Evolutionary conservation across 2,797 vertebrate genomes (phyloP).

Genomic region (Phalloptychus januarius): DNA sequence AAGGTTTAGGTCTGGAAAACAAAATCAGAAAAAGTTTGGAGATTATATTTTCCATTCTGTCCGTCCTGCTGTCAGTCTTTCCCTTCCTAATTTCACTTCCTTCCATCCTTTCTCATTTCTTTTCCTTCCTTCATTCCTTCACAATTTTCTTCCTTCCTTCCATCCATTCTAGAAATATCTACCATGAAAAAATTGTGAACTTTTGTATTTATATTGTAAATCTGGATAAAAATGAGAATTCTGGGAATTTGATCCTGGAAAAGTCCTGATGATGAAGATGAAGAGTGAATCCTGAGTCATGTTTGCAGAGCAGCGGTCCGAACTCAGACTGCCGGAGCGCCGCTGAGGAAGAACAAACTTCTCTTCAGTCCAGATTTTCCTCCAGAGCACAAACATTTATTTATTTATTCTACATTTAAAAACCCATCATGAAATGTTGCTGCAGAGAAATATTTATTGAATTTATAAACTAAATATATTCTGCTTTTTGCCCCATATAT

Average conservation of each 20-base stretch:
- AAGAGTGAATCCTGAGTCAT: not conserved
- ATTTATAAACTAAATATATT: constrained; percentile 40
- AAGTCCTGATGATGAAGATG: not conserved
- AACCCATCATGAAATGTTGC: not conserved
- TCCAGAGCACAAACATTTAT: constrained; percentile 55
- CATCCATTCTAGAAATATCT: not conserved
- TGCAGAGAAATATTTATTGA: not conserved
- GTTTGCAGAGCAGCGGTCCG: constrained; percentile 42
- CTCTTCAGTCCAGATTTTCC: constrained; percentile 40
- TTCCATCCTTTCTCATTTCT: not conserved
- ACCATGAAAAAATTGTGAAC: not conserved
- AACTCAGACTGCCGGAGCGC: constrained; percentile 60
- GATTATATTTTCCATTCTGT: not conserved
- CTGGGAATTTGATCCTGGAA: not conserved
- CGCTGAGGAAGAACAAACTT: constrained; percentile 27
- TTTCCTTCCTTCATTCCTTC: not conserved
- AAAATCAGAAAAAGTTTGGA: not conserved
- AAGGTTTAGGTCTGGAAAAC: not conserved
- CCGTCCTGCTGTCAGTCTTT: not conserved
- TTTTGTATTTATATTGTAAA: not conserved
- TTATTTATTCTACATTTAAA: constrained; percentile 27
- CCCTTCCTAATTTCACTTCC: not conserved
- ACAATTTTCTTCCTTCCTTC: too few relatives aligned
- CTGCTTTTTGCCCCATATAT: constrained; percentile 10
- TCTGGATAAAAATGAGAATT: not conserved